Base-by-base conservation (phyloP, 2,888 invertebrate genomes). In the Clistopyga incitator region DNA sequence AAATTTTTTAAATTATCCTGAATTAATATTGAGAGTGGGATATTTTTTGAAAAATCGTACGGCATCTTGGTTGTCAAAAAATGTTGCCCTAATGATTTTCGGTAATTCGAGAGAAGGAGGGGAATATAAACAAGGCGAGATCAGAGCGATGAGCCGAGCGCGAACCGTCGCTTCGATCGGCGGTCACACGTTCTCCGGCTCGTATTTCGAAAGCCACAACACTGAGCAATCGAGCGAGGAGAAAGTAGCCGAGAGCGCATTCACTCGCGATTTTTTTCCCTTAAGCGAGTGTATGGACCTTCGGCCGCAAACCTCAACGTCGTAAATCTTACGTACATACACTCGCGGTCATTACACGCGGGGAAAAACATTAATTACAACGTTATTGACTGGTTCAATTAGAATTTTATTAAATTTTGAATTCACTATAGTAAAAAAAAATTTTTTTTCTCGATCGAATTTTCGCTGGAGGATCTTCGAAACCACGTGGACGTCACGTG, bases 11-110 rank as follows among this genome's bases (percentile, higher is more conserved):
- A n/a, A n/a, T n/a, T n/a, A n/a, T n/a, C n/a, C n/a, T n/a, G n/a
- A n/a, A n/a, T n/a, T n/a, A n/a, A n/a, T n/a, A n/a, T n/a, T n/a
- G n/a, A n/a, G n/a, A n/a, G n/a, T n/a, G n/a, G n/a, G n/a, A n/a
- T n/a, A n/a, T n/a, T 74, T 42, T 20, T 20, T 29, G 34, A 52
- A 72, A 67, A 84, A 71, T 76, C 67, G 61, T 23, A 25, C 70
- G 52, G 67, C 71, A 67, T 52, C 61, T 61, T 61, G 68, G 81
- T 81, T 83, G 81, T 78, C 75, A 76, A 82, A 79, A 56, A n/a
- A 20, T 56, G 45, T 81, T 64, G 74, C 3, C 29, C 52, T 52
- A 74, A 61, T 50, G 18, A 10, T 38, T 74, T 34, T 8, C 6
- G n/a, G n/a, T 8, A 18, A 20, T 13, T 52, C 61, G 47, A 4